These are phyloP conservation scores for Macrophya annulata DNA, from an alignment of 2,888 invertebrate species.

Conservation along the genomic window DNA sequence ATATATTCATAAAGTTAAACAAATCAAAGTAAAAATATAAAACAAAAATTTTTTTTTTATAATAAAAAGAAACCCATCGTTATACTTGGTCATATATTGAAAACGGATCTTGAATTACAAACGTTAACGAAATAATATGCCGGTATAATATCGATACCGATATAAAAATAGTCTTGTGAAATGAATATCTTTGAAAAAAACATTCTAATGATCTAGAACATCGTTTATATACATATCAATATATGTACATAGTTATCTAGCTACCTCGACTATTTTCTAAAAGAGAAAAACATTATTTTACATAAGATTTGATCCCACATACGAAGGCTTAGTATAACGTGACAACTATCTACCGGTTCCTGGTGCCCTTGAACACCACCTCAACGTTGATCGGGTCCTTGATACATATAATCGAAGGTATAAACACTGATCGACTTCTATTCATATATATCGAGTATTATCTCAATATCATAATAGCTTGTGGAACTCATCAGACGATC, in stretches of 20 bases:
- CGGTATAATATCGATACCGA: conserved; percentile 1
- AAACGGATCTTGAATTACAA: not conserved
- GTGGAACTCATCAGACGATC: not conserved
- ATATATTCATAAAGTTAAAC: no score
- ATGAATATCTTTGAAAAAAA: not conserved
- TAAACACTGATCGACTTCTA: not conserved
- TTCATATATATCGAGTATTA: conserved; percentile 3
- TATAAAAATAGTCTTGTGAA: not conserved
- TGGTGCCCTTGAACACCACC: conserved; percentile 42
- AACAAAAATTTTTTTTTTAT: no score
- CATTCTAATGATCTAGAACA: conserved; percentile 10
- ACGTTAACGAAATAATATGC: not conserved
- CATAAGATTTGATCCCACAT: conserved; percentile 26
- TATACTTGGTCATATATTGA: not conserved
- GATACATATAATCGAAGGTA: conserved; percentile 28
- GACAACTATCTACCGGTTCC: conserved; percentile 48
- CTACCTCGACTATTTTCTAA: not conserved
- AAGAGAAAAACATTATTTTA: conserved; percentile 34
- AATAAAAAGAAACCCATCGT: not conserved
- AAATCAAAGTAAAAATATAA: not conserved
- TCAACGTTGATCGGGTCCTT: conserved; percentile 37
- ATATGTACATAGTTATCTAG: no score
- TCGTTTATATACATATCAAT: not conserved
- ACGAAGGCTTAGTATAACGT: conserved; percentile 5
- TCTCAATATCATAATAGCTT: not conserved